These are phyloP conservation scores for Hylomyscus alleni DNA, from an alignment of 2,797 vertebrate genomes.

Conservation along the genomic window DNA sequence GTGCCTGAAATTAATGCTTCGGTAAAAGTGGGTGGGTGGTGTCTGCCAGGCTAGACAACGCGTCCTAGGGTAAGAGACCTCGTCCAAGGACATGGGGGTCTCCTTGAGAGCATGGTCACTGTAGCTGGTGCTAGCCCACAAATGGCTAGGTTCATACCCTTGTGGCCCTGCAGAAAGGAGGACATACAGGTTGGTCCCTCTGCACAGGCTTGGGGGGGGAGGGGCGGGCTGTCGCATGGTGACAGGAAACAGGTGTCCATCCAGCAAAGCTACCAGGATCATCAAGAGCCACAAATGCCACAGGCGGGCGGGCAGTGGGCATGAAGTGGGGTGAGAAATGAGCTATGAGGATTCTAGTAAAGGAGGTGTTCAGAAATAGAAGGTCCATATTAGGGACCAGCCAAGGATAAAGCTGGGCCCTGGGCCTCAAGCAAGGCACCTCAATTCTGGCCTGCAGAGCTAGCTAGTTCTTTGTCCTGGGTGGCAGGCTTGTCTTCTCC, in stretches of 20 bases:
- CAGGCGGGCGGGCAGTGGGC: fast-evolving
- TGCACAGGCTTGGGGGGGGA: background rate
- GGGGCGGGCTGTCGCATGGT: fast-evolving
- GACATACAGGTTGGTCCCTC: fast-evolving
- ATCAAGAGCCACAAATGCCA: fast-evolving
- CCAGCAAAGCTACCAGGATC: background rate
- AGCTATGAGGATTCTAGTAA: background rate
- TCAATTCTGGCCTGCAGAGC: background rate
- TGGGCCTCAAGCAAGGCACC: background rate
- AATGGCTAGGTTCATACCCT: fast-evolving
- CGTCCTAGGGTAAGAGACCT: constrained; percentile 68
- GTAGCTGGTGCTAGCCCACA: background rate
- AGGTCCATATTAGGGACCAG: background rate
- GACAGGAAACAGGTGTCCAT: background rate
- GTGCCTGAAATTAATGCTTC: constrained; percentile 77
- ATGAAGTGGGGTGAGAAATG: background rate
- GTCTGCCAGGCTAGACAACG: constrained; percentile 77
- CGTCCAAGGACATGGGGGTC: background rate
- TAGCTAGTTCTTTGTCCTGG: background rate
- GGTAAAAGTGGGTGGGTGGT: constrained; percentile 71
- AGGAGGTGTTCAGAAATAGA: background rate
- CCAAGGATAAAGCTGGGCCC: background rate
- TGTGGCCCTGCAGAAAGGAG: background rate
- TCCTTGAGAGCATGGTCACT: fast-evolving
- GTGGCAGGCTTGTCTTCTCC: fast-evolving